phyloP scores from a whole-genome alignment of 2,113 vertebrate genomes.

The Dunckerocampus dactyliophorus region DNA sequence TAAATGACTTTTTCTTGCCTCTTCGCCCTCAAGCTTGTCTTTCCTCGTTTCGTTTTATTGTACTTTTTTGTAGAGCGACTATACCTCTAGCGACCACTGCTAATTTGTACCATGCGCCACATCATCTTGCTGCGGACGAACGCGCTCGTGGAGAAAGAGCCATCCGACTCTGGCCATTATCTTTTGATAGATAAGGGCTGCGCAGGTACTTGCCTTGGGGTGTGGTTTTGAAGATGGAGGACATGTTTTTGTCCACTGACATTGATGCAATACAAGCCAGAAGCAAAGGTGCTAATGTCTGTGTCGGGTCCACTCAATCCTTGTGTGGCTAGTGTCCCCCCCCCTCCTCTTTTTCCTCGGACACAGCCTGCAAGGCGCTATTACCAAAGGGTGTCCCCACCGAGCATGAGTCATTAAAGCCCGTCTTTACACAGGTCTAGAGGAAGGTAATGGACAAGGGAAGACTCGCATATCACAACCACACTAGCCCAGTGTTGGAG shows the following conservation, averaged over 20 bases:
- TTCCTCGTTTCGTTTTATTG: constrained; percentile 48
- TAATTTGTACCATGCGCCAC: constrained; percentile 71
- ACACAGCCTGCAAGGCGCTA: constrained; percentile 52
- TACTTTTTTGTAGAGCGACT: constrained; percentile 12
- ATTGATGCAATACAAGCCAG: constrained; percentile 71
- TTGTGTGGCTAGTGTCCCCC: constrained; percentile 43
- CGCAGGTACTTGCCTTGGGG: constrained; percentile 68
- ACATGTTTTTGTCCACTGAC: constrained; percentile 77
- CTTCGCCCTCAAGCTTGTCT: constrained; percentile 51
- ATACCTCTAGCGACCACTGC: constrained; percentile 52
- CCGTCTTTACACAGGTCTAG: constrained; percentile 53
- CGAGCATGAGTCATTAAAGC: constrained; percentile 63
- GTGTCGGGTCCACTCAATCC: constrained; percentile 65
- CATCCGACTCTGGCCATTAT: constrained; percentile 76
- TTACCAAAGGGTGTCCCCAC: constrained; percentile 45
- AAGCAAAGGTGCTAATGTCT: constrained; percentile 71
- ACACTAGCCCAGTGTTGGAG: constrained; percentile 4
- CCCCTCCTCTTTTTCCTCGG: constrained; percentile 18
- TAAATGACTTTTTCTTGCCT: constrained; percentile 55
- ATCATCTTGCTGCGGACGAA: constrained; percentile 58
- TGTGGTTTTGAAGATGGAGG: constrained; percentile 73
- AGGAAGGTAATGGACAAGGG: constrained; percentile 40
- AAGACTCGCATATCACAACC: constrained; percentile 50
- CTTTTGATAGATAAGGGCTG: constrained; percentile 74
- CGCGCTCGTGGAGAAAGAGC: constrained; percentile 64